phyloP scores from a whole-genome alignment of 2,113 vertebrate genomes.

The Hippopotamus amphibius region DNA sequence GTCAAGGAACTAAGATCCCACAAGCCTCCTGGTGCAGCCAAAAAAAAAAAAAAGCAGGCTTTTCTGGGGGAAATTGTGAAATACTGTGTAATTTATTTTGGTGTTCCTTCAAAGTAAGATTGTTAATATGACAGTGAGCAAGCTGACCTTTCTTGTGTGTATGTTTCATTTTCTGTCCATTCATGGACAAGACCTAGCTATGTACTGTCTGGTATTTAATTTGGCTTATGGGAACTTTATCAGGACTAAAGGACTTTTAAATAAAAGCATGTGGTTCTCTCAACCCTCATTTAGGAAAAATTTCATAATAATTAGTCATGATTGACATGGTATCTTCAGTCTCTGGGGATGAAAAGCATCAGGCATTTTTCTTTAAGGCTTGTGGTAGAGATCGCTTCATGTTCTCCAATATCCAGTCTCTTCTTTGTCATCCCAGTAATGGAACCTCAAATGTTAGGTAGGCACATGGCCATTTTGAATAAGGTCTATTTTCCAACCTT shows the following conservation, averaged over 20 bases:
- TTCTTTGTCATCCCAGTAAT: neutral
- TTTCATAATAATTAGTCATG: neutral
- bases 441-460: neutral
- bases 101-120: neutral
- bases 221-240: neutral
- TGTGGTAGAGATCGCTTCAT: neutral
- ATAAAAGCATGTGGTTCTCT: constrained; percentile 42
- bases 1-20: too few species aligned
- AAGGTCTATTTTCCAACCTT: neutral
- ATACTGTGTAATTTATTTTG: neutral
- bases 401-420: neutral
- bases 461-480: neutral
- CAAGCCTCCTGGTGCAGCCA: too few species aligned
- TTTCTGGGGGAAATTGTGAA: neutral
- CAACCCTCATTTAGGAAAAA: neutral
- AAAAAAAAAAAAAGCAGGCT: neutral
- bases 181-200: neutral
- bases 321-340: neutral
- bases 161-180: neutral
- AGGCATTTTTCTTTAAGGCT: neutral
- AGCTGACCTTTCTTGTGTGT: neutral
- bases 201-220: neutral
- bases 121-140: neutral
- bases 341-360: neutral
- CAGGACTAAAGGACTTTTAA: neutral